Conservation (phyloP, 2,113 vertebrate genomes). For the Ptilorrhoa leucosticta region DNA sequence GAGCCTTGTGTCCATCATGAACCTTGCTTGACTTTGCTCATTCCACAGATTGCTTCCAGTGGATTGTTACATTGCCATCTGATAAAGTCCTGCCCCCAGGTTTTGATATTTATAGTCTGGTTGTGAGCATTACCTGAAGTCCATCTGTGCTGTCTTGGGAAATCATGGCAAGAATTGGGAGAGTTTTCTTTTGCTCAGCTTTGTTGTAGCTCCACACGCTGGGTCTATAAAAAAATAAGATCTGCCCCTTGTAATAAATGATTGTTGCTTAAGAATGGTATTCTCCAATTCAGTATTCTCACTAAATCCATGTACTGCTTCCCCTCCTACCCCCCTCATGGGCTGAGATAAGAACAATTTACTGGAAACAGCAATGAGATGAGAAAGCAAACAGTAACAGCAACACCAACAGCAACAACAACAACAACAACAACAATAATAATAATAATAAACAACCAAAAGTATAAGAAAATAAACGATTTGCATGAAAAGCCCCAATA, state of each 20-base stretch:
- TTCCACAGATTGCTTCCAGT: background rate
- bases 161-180: background rate
- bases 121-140: background rate
- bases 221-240: background rate
- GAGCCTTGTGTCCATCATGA: background rate
- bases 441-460: background rate
- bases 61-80: background rate
- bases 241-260: background rate
- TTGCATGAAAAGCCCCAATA: background rate
- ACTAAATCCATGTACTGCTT: background rate
- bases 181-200: background rate
- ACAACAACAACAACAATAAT: background rate
- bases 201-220: background rate
- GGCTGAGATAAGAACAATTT: background rate
- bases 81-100: background rate
- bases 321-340: accelerated
- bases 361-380: background rate
- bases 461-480: background rate
- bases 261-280: background rate
- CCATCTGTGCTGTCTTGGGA: background rate
- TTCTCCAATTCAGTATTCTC: background rate
- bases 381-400: background rate
- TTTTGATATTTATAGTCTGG: background rate
- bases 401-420: too few relatives aligned
- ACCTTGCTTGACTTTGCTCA: background rate